Base-by-base conservation (phyloP, 2,888 invertebrate genomes). In the Chouioia cunea region DNA sequence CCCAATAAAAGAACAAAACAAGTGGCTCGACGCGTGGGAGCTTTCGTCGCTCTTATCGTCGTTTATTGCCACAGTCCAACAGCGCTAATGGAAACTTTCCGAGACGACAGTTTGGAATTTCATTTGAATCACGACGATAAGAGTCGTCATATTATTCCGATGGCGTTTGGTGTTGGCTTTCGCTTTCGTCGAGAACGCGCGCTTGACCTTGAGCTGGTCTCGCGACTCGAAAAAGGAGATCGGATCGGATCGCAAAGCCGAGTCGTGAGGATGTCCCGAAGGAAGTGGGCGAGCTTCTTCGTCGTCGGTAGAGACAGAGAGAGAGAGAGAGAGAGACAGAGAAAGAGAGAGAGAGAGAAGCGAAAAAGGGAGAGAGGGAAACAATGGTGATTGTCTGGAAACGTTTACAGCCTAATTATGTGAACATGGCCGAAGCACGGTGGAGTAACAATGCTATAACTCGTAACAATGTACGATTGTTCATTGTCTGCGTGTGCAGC, bases 381-480 rank as follows among this genome's bases (percentile, higher is more conserved):
- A 85, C 85, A 85, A 85, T 85, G 79, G 85, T 83, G 85, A 85
- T 85, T 85, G 85, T 85, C 84, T 85, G n/a, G 81, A 81, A 85
- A 83, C 85, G 83, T 85, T 85, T 85, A 85, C 83, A 85, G 85
- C 83, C 85, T 85, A 85, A 85, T 85, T 85, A 85, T 85, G 85
- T 85, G 85, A 85, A 85, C 84, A 83, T 79, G 81, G 79, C 79
- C 80, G 81, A 77, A 78, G 79, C 83, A 81, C 79, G 79, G 81
- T 82, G 83, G 80, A 82, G 82, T 84, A 85, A 85, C 85, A 85
- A 85, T 85, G 83, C 85, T 81, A 83, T 84, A 84, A 85, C 85
- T 83, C 83, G 82, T 83, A 85, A 85, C 85, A 85, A 85, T 85
- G 85, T 85, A 83, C 85, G 79, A 85, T 85, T 85, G 85, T 85